A percentile compares a stretch with the other conserved stretches of the same genome.
These are phyloP conservation scores for Petrophora chlorosata DNA, from an alignment of 2,888 invertebrate species.

Conservation along the genomic window DNA sequence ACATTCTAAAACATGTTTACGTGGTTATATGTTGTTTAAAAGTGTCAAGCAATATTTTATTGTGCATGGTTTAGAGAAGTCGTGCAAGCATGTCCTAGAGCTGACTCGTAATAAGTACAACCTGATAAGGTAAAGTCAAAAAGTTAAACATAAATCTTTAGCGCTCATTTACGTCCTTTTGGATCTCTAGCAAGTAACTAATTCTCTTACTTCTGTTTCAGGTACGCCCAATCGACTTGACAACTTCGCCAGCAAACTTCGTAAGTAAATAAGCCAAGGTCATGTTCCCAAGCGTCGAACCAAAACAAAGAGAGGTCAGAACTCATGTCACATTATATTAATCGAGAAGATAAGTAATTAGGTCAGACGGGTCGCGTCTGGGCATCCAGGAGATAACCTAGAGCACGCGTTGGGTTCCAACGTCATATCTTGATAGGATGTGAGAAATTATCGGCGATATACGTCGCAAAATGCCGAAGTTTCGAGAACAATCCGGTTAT, in stretches of 20 bases:
- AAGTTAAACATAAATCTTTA: too few species aligned
- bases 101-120: too few species aligned
- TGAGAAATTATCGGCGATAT: conserved; percentile 17
- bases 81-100: too few species aligned
- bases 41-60: too few species aligned
- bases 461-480: conserved; percentile 17
- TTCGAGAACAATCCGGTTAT: neutral
- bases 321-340: conserved; percentile 49
- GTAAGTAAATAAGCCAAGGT: conserved; percentile 50
- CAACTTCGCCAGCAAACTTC: neutral
- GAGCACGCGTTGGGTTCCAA: conserved; percentile 52
- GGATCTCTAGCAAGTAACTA: neutral
- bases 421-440: conserved; percentile 44
- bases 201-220: conserved; percentile 10
- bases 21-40: too few species aligned
- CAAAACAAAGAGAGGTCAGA: conserved; percentile 48
- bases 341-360: conserved; percentile 67
- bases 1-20: too few species aligned
- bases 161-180: too few species aligned
- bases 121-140: too few species aligned
- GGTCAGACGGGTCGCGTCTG: conserved; percentile 75
- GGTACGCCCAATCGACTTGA: conserved; percentile 2
- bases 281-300: conserved; percentile 36
- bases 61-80: too few species aligned
- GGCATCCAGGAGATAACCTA: conserved; percentile 67